Evolutionary conservation across 35 echinoderm and acorn worm genomes (phyloP), one percentile per base, ranked within the genome.

Genomic region (Ptychodera flava): DNA sequence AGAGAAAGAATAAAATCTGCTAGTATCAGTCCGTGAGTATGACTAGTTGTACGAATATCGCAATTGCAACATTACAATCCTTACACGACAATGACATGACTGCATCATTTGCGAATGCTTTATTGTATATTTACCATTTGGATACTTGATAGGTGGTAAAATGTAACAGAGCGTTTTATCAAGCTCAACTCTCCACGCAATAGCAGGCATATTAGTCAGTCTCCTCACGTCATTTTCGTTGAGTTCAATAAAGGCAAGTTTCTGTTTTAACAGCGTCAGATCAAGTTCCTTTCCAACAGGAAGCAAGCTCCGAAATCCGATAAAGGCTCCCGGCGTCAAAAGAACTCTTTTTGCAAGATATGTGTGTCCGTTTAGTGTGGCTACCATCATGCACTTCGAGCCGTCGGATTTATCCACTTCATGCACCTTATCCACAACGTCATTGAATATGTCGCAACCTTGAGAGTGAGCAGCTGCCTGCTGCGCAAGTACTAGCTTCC

Each of bases 71-170:
- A n/a, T n/a, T n/a, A n/a, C n/a, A n/a, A n/a, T n/a, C n/a, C n/a
- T n/a, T n/a, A n/a, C n/a, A n/a, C n/a, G n/a, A n/a, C n/a, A n/a
- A n/a, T n/a, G n/a, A n/a, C n/a, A n/a, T n/a, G n/a, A n/a, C n/a
- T n/a, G n/a, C n/a, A n/a, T n/a, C n/a, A n/a, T n/a, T n/a, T n/a
- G n/a, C n/a, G n/a, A n/a, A n/a, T n/a, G n/a, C n/a, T n/a, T n/a
- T n/a, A n/a, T n/a, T n/a, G n/a, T n/a, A n/a, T 79, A 84, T 86
- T 86, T 89, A 97, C 95, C 95, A 86, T 97, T 83, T 31, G 95
- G 95, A 36, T 97, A 97, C 52, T 36, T 83, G 35, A 97, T 90
- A 79, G 95, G 95, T 78, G 95, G 95, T 16, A 97, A 86, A 16
- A 97, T 87, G 77, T 97, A 97, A n/a, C n/a, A n/a, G 37, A 36